phyloP scores from a whole-genome alignment of 1,140 invertebrate genomes.

The Euglossa dilemma region DNA sequence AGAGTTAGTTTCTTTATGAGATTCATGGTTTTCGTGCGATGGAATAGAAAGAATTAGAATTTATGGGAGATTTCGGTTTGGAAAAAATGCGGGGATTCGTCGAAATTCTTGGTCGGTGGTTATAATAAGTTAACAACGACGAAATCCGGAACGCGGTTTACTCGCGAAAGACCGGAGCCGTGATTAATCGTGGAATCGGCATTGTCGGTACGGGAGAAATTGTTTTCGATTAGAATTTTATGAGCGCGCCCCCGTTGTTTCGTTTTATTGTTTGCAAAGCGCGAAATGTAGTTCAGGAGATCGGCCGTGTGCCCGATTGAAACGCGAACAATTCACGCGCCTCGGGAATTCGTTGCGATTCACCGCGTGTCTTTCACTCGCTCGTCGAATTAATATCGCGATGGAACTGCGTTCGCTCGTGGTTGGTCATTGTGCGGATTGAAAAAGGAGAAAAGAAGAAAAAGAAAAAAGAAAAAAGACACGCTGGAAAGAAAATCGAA shows the following conservation, averaged over 20 bases:
- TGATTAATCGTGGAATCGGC: slow-evolving; percentile 26
- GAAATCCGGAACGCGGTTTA: slow-evolving; percentile 7
- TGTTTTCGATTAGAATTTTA: slow-evolving; percentile 43
- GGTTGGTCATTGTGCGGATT: neutral
- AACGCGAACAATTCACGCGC: slow-evolving; percentile 1
- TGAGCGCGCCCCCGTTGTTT: slow-evolving; percentile 8
- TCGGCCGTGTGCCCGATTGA: slow-evolving; percentile 22
- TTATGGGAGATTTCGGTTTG: too few species aligned
- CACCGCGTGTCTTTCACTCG: neutral
- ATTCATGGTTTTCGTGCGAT: too few species aligned
- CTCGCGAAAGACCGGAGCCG: neutral
- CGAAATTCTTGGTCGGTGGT: too few species aligned
- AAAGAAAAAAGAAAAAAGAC: neutral
- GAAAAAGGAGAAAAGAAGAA: neutral
- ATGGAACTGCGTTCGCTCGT: neutral
- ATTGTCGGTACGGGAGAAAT: slow-evolving; percentile 31
- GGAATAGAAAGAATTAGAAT: too few species aligned
- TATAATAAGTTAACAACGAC: too few species aligned
- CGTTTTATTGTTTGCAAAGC: slow-evolving; percentile 48
- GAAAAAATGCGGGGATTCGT: too few species aligned
- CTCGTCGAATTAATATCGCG: neutral
- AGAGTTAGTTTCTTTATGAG: too few species aligned
- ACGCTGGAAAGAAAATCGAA: neutral
- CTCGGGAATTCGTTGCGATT: slow-evolving; percentile 2
- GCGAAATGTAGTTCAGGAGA: slow-evolving; percentile 42